These are phyloP conservation scores for Apistogramma diplotaenia DNA, from an alignment of 2,113 vertebrate genomes.

Conservation along the genomic window DNA sequence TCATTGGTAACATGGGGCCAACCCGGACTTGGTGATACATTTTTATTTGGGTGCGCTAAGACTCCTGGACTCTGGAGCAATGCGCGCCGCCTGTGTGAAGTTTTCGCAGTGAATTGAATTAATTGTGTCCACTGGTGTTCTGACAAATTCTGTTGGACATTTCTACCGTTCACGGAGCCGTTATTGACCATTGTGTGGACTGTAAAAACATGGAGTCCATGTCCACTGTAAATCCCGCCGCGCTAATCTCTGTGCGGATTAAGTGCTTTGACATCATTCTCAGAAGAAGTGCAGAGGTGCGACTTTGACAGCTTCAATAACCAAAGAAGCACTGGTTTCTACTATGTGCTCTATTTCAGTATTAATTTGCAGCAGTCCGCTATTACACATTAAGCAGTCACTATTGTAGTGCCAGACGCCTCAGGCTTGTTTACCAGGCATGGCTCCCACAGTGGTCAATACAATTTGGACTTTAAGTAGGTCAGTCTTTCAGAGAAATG, in stretches of 20 bases:
- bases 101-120: neutral
- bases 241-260: conserved; percentile 72
- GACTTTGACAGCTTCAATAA: neutral
- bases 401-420: too few species aligned
- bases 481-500: too few species aligned
- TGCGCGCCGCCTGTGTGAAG: neutral
- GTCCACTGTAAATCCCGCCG: conserved; percentile 49
- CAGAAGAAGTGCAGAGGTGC: neutral
- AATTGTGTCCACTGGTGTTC: neutral
- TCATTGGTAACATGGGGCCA: neutral
- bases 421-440: too few species aligned
- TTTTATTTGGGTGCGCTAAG: neutral
- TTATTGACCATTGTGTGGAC: neutral
- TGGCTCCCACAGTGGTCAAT: too few species aligned
- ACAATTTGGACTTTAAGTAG: too few species aligned
- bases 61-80: neutral
- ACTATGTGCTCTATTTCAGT: accelerated
- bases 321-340: neutral
- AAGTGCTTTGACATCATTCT: conserved; percentile 50
- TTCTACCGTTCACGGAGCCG: neutral
- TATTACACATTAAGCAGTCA: too few species aligned
- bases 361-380: neutral
- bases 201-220: neutral
- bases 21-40: neutral
- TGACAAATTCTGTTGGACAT: accelerated